Evolutionary conservation across 2,888 invertebrate species (phyloP), one percentile per base, ranked within the genome.

Genomic region (Eulithis prunata): DNA sequence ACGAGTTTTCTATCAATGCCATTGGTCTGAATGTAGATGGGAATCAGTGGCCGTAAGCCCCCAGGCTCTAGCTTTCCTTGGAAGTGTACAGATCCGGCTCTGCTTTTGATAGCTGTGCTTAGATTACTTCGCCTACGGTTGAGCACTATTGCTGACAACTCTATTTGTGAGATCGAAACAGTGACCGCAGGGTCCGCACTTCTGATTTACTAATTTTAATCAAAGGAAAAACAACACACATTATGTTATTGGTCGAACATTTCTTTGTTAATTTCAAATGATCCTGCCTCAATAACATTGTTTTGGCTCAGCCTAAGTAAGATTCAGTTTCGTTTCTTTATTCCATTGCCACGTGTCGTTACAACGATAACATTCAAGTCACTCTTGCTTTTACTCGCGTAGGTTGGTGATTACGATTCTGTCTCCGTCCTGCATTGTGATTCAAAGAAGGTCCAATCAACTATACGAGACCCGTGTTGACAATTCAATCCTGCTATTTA

Each of bases 81-180:
- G 41, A 36, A 13, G 52, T 52, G 21, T 53, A 46, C 54, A 63
- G 75, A 74, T 70, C 66, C 52, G 62, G 66, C 59, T 56, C 58
- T 66, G 62, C 47, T 14, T 56, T 55, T 80, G 84, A 86, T 82
- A 79, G 78, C 78, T 70, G 75, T 74, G 76, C 75, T 73, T 72
- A 81, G 82, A 88, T 86, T 85, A 77, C 81, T 78, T 82, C 83
- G 87, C 87, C 85, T 82, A 85, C 86, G 82, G 80, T 75, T 84
- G 82, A 81, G 76, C 75, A 77, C 77, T 76, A 68, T 61, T 72
- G 73, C 81, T 81, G 85, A 88, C 86, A 87, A 80, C 78, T 88
- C 79, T 85, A 87, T 88, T 84, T 85, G 82, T 81, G 64, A 57
- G 76, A 75, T 73, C 74, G 65, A 68, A 63, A 69, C 69, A 69